Conservation (phyloP, 2,113 vertebrate genomes). For the Hyperoodon ampullatus region DNA sequence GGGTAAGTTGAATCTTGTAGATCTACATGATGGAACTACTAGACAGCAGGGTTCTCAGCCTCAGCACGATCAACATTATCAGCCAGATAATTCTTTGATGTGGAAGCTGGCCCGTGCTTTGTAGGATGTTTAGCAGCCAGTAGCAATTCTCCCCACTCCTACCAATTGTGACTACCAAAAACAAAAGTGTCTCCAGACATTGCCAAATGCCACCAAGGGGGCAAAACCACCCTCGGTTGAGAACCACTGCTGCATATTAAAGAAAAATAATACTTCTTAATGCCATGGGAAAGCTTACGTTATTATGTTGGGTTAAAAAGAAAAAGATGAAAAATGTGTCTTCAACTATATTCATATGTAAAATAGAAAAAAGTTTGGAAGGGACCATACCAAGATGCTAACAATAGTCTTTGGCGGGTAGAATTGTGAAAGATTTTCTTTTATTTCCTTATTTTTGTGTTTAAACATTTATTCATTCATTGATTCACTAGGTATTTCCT, state of each 20-base stretch:
- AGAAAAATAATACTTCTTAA: neutral
- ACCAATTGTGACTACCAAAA: neutral
- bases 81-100: accelerated
- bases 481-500: neutral
- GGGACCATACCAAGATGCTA: neutral
- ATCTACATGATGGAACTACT: accelerated
- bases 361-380: neutral
- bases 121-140: too few species aligned
- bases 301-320: neutral
- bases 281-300: neutral
- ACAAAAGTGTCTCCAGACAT: neutral
- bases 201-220: neutral
- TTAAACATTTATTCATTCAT: neutral
- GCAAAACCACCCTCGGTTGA: neutral
- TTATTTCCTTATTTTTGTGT: neutral
- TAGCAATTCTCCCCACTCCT: neutral
- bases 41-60: neutral
- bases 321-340: neutral
- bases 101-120: neutral
- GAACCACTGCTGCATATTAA: neutral
- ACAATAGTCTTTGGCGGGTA: neutral
- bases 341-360: neutral
- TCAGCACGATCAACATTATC: accelerated
- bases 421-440: neutral
- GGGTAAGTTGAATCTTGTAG: neutral